These are phyloP conservation scores for Chauna torquata DNA, from an alignment of 2,113 vertebrate species.

Conservation along the genomic window DNA sequence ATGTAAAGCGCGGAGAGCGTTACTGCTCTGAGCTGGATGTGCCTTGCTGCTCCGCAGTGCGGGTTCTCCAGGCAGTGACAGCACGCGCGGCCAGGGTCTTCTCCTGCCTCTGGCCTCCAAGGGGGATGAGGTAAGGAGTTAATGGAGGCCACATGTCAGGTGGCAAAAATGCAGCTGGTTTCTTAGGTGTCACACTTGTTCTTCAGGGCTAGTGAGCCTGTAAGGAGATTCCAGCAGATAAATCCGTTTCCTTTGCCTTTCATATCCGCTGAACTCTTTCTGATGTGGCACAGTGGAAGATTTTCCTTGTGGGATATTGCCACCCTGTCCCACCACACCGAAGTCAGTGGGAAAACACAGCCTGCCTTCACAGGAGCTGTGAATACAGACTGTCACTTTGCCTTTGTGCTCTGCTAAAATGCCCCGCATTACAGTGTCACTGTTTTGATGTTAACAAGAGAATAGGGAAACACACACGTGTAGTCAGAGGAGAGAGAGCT, in stretches of 20 bases:
- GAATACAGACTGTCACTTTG: not conserved
- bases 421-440: not conserved
- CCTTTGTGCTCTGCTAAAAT: not conserved
- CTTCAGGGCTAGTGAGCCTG: not conserved
- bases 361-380: not conserved
- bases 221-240: not conserved
- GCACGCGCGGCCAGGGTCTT: rapidly evolving
- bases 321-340: not conserved
- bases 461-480: not conserved
- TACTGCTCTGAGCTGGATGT: not conserved
- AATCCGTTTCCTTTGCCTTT: not conserved
- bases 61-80: not conserved
- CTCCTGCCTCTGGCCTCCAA: not conserved
- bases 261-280: not conserved
- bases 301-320: not conserved
- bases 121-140: too few relatives aligned
- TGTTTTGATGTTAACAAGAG: not conserved
- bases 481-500: not conserved
- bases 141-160: not conserved
- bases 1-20: rapidly evolving
- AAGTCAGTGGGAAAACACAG: not conserved
- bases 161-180: not conserved
- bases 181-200: not conserved
- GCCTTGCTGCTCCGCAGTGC: not conserved
- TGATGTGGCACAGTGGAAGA: not conserved